Base-by-base conservation (phyloP, 2,113 vertebrate species). In the Thermophis baileyi region DNA sequence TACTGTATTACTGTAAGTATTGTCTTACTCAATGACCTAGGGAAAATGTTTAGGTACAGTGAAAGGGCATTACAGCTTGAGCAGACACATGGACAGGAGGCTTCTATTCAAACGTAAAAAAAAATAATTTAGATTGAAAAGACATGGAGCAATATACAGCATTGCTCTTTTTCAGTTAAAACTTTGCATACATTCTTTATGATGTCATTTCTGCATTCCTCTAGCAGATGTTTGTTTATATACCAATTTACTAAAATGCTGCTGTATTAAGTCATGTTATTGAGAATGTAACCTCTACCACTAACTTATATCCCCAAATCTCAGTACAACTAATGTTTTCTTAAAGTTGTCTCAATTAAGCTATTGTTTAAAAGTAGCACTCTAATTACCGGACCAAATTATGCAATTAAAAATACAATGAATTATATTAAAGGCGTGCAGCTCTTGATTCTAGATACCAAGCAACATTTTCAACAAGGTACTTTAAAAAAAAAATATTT, bases 91-190 rank as follows among this genome's bases (percentile, higher is more conserved):
- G 96, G 89, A 97, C 95, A 96, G 95, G 97, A 96, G 97, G 96
- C 97, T 97, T 91, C 93, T 94, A 97, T 97, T 97, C 98, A 96
- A 94, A 97, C 96, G 93, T 96, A 87, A 97, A 97, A 95, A 81
- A 98, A 97, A 55, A 7, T 97, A 97, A 97, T 97, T 98, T 97
- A 97, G 97, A 97, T 55, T 96, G 96, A 96, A 96, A 97, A 97
- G 96, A 96, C 97, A 97, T 93, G 95, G 94, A 95, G 92, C 97
- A 97, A 97, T 97, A 97, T 35, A 30, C 97, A 95, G 95, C 96
- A 97, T 98, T 97, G 98, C 97, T 98, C 97, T 98, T 98, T 98
- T 98, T 96, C 98, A 98, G 97, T 98, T 98, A 98, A 98, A 97
- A 97, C 96, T 98, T 97, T 97, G 96, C 97, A 97, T 97, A 97